Evolutionary conservation across 2,113 vertebrate genomes (phyloP), one percentile per base, ranked within the genome.

Genomic region (Cynoglossus semilaevis): DNA sequence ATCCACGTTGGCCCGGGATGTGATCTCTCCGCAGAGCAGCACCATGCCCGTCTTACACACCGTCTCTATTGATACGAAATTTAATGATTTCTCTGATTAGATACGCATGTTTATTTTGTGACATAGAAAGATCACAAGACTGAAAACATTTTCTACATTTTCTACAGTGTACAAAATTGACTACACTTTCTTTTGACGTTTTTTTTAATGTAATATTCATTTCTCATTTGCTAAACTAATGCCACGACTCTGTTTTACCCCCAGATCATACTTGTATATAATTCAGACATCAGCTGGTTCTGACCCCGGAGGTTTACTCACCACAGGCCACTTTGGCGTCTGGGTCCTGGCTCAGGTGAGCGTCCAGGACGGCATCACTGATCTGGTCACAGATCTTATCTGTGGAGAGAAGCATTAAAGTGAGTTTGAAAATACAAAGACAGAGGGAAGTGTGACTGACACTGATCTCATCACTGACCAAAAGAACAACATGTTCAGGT

Each of bases 301-400:
- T 51, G 36, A 19, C 38, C 29, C 42, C 1, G 8, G 18, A 13
- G 11, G 15, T 51, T 63, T 18, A 63, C 90, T 93, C 85, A 98
- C 96, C 96, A 60, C 96, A 98, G 69, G 96, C 96, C 77, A 98
- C 96, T 83, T 97, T 98, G 79, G 96, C 96, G 73, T 96, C 90
- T 0, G 96, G 95, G 76, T 99, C 96, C 82, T 98, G 93, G 56
- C 74, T 93, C 67, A 99, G 90, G 51, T 99, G 95, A 45, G 95
- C 95, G 0, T 99, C 96, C 73, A 99, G 89, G 6, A 98, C 95
- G 1, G 96, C 96, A 58, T 98, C 96, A 0, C 96, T 98, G 89
- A 98, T 97, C 84, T 98, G 96, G 71, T 99, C 96, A 29, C 96
- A 99, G 67, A 99, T 98, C 79, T 99, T 99, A 80, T 99, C 96